phyloP scores from a whole-genome alignment of 2,113 vertebrate species.

The Hucho hucho region DNA sequence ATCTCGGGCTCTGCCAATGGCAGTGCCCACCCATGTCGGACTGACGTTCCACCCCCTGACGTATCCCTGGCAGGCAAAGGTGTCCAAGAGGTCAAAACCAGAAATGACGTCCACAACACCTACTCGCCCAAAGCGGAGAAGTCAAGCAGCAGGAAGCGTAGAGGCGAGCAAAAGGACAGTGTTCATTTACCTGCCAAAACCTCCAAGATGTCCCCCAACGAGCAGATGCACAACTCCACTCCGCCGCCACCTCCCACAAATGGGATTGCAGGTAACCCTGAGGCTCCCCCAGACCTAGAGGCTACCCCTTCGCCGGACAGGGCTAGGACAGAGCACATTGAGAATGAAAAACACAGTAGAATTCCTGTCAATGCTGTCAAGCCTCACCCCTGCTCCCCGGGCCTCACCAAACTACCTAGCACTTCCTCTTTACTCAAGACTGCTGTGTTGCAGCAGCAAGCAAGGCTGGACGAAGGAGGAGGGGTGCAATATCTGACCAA shows the following conservation, averaged over 20 bases:
- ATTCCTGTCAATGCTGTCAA: constrained; percentile 94
- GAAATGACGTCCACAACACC: constrained; percentile 90
- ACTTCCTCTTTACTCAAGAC: constrained; percentile 88
- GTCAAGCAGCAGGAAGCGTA: constrained; percentile 82
- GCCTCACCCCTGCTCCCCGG: constrained; percentile 92
- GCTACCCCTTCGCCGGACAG: constrained; percentile 71
- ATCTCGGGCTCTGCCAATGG: constrained; percentile 85
- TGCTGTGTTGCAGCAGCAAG: constrained; percentile 86
- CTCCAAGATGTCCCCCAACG: constrained; percentile 78
- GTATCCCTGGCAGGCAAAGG: constrained; percentile 73
- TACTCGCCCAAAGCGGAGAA: constrained; percentile 88
- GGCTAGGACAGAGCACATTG: constrained; percentile 79
- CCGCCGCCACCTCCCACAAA: constrained; percentile 81
- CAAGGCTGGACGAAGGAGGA: constrained; percentile 76
- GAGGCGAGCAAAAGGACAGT: constrained; percentile 84
- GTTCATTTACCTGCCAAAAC: constrained; percentile 84
- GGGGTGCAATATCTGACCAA: constrained; percentile 75
- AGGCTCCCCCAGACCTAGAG: constrained; percentile 80
- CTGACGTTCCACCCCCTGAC: constrained; percentile 74
- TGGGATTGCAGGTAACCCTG: constrained; percentile 86
- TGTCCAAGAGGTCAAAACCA: constrained; percentile 83
- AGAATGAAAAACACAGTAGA: constrained; percentile 88
- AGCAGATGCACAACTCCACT: constrained; percentile 77
- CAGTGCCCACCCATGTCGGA: constrained; percentile 85
- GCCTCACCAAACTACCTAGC: constrained; percentile 84